Evolutionary conservation across 2,113 vertebrate species (phyloP).

Genomic region (Pitta sordida): DNA sequence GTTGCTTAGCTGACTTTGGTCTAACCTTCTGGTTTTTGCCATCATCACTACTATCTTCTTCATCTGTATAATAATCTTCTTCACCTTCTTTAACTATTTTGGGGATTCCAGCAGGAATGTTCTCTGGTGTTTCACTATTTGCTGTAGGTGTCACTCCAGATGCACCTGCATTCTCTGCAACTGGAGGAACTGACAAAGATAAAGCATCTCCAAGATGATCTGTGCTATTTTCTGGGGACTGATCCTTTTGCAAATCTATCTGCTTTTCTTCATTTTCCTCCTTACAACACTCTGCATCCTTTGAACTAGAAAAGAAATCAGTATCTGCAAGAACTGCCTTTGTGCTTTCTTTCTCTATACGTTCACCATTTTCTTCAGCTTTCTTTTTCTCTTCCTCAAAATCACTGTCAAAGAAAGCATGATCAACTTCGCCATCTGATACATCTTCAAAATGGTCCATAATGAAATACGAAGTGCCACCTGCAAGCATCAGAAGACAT

Average conservation of each 20-base stretch:
- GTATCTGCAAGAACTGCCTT: neutral
- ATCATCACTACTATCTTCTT: slow-evolving; percentile 79
- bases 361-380: slow-evolving; percentile 35
- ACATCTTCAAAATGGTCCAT: slow-evolving; percentile 80
- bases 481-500: slow-evolving; percentile 20
- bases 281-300: neutral
- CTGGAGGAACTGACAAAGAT: neutral
- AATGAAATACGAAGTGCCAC: neutral
- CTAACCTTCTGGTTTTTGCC: slow-evolving; percentile 49
- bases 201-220: neutral
- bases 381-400: slow-evolving; percentile 72
- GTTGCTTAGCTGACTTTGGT: slow-evolving; percentile 64
- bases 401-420: slow-evolving; percentile 95
- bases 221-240: neutral
- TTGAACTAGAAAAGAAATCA: neutral
- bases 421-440: slow-evolving; percentile 91
- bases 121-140: slow-evolving; percentile 27
- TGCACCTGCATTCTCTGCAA: slow-evolving; percentile 22
- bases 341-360: slow-evolving; percentile 2
- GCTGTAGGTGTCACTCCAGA: slow-evolving; percentile 38
- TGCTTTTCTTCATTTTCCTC: slow-evolving; percentile 43
- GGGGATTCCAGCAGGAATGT: slow-evolving; percentile 59
- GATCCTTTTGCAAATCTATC: neutral
- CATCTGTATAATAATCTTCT: slow-evolving; percentile 76
- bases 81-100: slow-evolving; percentile 67